These are phyloP conservation scores for Trichonephila clavipes DNA, from an alignment of 1,140 invertebrate species.

Conservation along the genomic window DNA sequence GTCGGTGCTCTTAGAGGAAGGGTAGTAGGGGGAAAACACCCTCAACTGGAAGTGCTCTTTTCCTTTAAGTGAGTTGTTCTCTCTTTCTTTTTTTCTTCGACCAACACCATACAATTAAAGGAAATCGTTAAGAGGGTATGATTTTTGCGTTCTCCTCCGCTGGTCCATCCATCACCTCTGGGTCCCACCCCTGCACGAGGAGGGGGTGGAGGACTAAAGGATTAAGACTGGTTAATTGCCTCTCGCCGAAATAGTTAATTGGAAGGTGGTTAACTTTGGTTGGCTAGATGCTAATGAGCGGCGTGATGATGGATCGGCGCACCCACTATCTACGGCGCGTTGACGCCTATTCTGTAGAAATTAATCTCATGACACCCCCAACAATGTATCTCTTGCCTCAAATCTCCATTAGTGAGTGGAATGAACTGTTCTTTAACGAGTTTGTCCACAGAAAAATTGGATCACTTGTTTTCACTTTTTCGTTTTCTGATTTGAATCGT, in stretches of 20 bases:
- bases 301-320: background rate
- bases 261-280: conserved; percentile 26
- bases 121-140: conserved; percentile 72
- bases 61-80: conserved; percentile 67
- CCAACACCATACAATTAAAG: conserved; percentile 62
- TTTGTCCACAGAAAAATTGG: no score
- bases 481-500: no score
- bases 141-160: conserved; percentile 40
- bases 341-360: background rate
- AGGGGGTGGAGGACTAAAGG: background rate
- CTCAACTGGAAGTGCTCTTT: conserved; percentile 16
- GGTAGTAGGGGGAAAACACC: background rate
- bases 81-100: background rate
- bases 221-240: conserved; percentile 68
- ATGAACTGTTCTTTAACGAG: no score
- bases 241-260: conserved; percentile 27
- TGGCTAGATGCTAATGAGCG: conserved; percentile 3
- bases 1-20: background rate
- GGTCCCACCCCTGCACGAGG: background rate
- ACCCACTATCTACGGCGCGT: background rate
- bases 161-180: conserved; percentile 19
- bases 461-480: no score
- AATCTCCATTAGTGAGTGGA: background rate
- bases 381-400: background rate
- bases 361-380: background rate